Base-by-base conservation (phyloP, 2,888 invertebrate genomes). In the Callimorpha dominula region DNA sequence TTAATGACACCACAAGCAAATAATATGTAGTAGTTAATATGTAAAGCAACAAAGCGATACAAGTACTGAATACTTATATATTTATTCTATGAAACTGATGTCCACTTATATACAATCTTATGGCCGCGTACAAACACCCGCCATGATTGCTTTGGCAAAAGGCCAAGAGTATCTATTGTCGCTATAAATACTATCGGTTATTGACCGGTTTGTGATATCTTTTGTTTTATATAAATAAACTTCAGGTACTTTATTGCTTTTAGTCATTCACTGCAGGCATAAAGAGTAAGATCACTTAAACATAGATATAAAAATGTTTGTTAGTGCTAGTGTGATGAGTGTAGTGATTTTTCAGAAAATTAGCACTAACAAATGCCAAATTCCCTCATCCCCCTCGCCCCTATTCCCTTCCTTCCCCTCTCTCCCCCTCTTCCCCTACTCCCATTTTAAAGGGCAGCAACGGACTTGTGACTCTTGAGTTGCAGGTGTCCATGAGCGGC, bases 121-220 rank as follows among this genome's bases (percentile, higher is more conserved):
- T 1, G 17, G 4, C 49, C 11, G 49, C n/a, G 60, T 15, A 62
- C 14, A 50, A 62, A 31, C n/a, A 40, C 9, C 62, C 46, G 46
- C 17, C 15, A 60, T 40, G 40, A 15, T 15, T 20, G 54, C 20
- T 31, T 54, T 70, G 70, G 70, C 70, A 54, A 0, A 6, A 46
- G 7, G 11, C 65, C 65, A 70, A 65, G 20, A 70, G 40, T 65
- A 65, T 70, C 46, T 43, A 46, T 65, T 65, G n/a, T 31, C 54
- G 11, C 20, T 17, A 40, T 11, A 57, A 57, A 42, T 14, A 57
- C 12, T 12, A 43, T 20, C 11, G 46, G 17, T 46, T 65, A n/a
- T 31, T 20, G 54, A 17, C 68, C 49, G 20, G 20, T 68, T 31
- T 12, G 17, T n/a, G 9, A 54, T 43, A n/a, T 11, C 5, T n/a